Evolutionary conservation across 2,888 invertebrate genomes (phyloP), one percentile per base, ranked within the genome.

Genomic region (Helleia helle): DNA sequence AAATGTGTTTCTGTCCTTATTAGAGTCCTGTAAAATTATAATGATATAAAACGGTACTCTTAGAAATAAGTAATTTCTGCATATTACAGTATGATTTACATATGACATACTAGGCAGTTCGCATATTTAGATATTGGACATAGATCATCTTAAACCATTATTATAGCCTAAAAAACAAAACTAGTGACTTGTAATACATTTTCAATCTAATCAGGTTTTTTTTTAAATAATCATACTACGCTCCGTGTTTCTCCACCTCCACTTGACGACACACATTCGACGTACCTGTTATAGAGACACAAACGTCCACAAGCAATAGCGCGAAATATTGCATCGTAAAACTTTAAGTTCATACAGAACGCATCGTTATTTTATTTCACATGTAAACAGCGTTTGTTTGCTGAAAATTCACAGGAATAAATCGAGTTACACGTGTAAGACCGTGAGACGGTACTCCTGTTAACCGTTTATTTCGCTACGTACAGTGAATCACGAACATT

Each of bases 381-480:
- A 67, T 74, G 68, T 68, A 75, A 75, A 67, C 71, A 54, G 59
- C 57, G 59, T 61, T 54, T 70, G 71, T 74, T 71, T 71, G 69
- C 57, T 60, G 63, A 65, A 53, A 70, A 67, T 70, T 64, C 66
- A 71, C 72, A 74, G 71, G 74, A 65, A 65, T 69, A 76, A 81
- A 81, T 76, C 69, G 61, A 77, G 70, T 81, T 81, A 79, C 63
- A 71, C 68, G 66, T 67, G 73, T 66, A 69, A 71, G 68, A 59
- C 61, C 54, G 51, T 53, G 65, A 59, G 58, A 59, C 65, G 68
- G 62, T 63, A 62, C 54, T 60, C n/a, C 54, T 53, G 70, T 67
- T 71, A 71, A 68, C 66, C 69, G 65, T 74, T 77, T 79, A 74
- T 76, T 73, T 65, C 59, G 57, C 65, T 64, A 61, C 65, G 63